These are phyloP conservation scores for Spisula solida DNA, from an alignment of 2,888 invertebrate species.

Conservation along the genomic window DNA sequence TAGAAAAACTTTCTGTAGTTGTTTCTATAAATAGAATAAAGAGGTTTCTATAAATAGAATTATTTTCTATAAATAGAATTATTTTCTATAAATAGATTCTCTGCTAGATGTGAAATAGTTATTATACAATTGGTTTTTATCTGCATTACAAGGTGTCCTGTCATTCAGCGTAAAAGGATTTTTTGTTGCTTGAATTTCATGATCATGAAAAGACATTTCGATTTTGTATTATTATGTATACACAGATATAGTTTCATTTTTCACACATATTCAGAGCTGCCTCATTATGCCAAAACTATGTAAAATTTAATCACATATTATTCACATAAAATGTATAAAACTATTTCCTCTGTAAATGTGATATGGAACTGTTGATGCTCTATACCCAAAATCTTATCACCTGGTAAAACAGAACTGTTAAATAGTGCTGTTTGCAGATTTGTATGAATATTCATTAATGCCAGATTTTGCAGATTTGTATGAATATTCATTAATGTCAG, in stretches of 20 bases:
- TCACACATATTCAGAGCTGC: not conserved
- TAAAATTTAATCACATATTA: not conserved
- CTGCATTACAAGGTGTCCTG: not conserved
- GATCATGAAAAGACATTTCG: not conserved
- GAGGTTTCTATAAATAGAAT: not conserved
- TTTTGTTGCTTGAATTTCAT: not conserved
- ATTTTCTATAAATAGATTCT: conserved; percentile 11
- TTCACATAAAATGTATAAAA: not conserved
- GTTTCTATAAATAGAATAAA: conserved; percentile 10
- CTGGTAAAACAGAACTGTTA: too few species aligned
- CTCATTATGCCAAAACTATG: conserved; percentile 6
- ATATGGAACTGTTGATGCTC: too few species aligned
- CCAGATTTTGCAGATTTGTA: too few species aligned
- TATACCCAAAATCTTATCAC: too few species aligned
- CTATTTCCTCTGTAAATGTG: not conserved
- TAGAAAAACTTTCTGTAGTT: not conserved
- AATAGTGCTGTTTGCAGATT: too few species aligned
- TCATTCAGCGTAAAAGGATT: not conserved
- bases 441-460: too few species aligned
- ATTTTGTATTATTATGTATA: not conserved
- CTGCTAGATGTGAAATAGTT: not conserved
- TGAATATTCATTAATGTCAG: too few species aligned
- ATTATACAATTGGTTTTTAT: not conserved
- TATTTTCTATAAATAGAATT: not conserved
- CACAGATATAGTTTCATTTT: conserved; percentile 20